These are phyloP conservation scores for Chaetodon trifasciatus DNA, from an alignment of 2,797 vertebrate species.

Conservation along the genomic window DNA sequence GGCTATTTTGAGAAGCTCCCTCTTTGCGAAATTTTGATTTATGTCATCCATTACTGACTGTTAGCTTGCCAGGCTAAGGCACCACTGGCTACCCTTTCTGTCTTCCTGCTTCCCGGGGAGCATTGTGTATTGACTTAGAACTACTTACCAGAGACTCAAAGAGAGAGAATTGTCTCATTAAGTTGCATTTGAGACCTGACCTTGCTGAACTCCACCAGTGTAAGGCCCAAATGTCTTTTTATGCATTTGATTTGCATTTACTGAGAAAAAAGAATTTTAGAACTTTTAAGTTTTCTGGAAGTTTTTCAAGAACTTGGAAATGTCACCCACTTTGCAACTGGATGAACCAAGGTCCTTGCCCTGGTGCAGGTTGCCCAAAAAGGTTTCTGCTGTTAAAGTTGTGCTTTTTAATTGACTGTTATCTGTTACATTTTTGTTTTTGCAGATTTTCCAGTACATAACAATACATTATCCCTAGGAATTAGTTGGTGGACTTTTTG, in stretches of 20 bases:
- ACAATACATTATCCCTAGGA: neutral
- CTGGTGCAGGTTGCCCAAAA: neutral
- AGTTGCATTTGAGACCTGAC: neutral
- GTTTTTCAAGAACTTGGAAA: neutral
- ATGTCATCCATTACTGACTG: neutral
- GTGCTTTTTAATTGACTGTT: fast-evolving
- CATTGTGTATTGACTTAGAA: neutral
- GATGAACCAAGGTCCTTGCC: neutral
- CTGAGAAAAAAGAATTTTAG: neutral
- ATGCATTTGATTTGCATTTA: neutral
- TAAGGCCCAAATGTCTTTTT: neutral
- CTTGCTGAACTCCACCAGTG: neutral
- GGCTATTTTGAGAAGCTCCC: neutral
- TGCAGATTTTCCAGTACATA: neutral
- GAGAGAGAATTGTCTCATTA: too few species aligned
- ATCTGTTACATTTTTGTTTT: neutral
- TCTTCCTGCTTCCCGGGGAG: neutral
- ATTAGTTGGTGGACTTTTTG: neutral
- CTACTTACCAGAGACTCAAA: neutral
- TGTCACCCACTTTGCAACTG: neutral
- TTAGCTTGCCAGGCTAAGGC: neutral
- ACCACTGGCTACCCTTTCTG: neutral
- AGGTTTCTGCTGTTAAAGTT: neutral
- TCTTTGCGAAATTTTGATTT: neutral
- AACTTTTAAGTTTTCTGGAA: neutral